Evolutionary conservation across 2,113 vertebrate species (phyloP).

Genomic region (Chiloscyllium plagiosum): DNA sequence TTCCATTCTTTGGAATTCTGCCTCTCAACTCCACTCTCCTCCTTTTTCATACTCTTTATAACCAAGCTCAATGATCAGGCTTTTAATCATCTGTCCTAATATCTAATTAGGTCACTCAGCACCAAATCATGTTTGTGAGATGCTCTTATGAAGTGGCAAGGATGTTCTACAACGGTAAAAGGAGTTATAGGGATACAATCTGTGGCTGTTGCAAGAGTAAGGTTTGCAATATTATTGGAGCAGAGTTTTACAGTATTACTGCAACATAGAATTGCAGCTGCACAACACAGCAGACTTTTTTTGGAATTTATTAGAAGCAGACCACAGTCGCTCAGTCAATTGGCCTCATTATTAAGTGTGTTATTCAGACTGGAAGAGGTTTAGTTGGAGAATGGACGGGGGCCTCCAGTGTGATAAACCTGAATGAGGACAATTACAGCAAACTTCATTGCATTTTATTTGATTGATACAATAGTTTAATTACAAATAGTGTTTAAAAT

Average conservation of each 20-base stretch:
- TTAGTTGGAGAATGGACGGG: background rate
- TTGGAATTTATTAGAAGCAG: background rate
- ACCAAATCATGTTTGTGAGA: background rate
- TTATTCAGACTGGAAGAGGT: background rate
- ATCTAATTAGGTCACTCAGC: background rate
- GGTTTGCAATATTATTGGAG: background rate
- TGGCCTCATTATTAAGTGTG: background rate
- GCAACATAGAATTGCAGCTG: too few relatives aligned
- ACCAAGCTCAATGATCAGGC: background rate
- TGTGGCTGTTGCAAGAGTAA: background rate
- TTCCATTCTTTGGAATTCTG: background rate
- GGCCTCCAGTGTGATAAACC: background rate
- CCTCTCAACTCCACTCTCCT: background rate
- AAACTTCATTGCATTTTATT: slow-evolving; percentile 25
- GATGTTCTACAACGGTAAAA: background rate
- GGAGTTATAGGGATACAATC: background rate
- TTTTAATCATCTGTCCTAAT: background rate
- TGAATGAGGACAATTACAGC: background rate
- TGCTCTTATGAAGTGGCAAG: background rate
- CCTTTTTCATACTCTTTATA: background rate
- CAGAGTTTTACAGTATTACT: too few relatives aligned
- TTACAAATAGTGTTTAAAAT: slow-evolving; percentile 36
- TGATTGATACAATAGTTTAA: slow-evolving; percentile 30
- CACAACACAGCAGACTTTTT: background rate
- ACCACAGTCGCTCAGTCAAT: background rate